Evolutionary conservation across 2,113 vertebrate genomes (phyloP).

Genomic region (Serilophus lunatus): DNA sequence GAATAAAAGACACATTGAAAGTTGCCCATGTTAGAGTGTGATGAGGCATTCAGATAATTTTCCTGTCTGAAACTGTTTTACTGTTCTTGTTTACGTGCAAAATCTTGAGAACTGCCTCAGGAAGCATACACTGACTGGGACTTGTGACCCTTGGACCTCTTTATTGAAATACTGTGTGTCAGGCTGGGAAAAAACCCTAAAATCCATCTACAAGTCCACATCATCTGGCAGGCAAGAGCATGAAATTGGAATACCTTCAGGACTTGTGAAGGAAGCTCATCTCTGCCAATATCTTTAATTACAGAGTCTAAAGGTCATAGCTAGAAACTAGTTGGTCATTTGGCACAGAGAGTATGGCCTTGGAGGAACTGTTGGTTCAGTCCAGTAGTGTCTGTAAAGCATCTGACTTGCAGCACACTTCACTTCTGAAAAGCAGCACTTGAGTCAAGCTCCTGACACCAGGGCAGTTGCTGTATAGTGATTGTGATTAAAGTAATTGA

Average conservation of each 20-base stretch:
- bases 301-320: background rate
- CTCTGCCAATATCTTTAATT: background rate
- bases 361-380: background rate
- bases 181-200: background rate
- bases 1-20: background rate
- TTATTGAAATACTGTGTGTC: background rate
- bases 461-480: background rate
- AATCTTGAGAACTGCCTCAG: background rate
- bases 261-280: background rate
- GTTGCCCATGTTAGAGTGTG: background rate
- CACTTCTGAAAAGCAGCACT: background rate
- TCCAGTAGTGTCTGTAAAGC: background rate
- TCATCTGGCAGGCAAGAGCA: background rate
- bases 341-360: background rate
- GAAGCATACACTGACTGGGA: background rate
- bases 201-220: background rate
- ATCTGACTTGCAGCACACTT: background rate
- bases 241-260: background rate
- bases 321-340: background rate
- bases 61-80: background rate
- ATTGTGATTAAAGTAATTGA: background rate
- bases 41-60: background rate
- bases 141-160: background rate
- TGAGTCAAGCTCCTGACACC: background rate
- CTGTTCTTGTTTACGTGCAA: background rate